Evolutionary conservation across 2,888 invertebrate genomes (phyloP), one percentile per base, ranked within the genome.

Genomic region (Eubasilissa splendida): DNA sequence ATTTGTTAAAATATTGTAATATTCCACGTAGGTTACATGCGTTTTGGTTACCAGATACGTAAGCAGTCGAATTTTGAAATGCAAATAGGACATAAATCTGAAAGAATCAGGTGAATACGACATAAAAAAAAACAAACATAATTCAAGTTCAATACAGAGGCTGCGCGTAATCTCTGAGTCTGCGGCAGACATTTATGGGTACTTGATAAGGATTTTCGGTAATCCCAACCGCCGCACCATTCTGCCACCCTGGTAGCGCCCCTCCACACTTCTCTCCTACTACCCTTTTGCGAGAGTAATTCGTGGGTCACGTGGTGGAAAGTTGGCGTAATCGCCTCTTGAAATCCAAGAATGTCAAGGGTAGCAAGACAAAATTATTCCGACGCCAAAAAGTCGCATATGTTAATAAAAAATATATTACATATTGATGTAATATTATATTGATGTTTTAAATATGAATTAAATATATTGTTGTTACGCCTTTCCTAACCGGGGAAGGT

Each of bases 251-350:
- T 31, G 31, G 63, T 63, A 31, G 63, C 42, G 42, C 7, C 42
- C 63, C 11, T 4, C 31, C 63, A 11, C 63, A 3, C 12, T 1
- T 63, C n/a, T 12, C 22, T 63, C 11, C 22, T 60, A 31, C 33
- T 31, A 65, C 65, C 66, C 66, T 66, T 66, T 11, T 9, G 66
- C 12, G 66, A 66, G 50, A 50, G 66, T 66, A 42, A 42, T 66
- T n/a, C 33, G 66, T 42, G 14, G 66, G 50, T 66, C 66, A 50
- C 63, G 8, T 12, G 52, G 50, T n/a, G n/a, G n/a, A 58, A 66
- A 66, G 66, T 66, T 50, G 66, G 66, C 50, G 66, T 66, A 42
- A 66, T 66, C 50, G 66, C 66, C 66, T 42, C 66, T 66, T 10
- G 42, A 66, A 11, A 50, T n/a, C 31, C 42, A 42, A 12, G n/a